phyloP scores from a whole-genome alignment of 2,113 vertebrate species.

The Arvicanthis niloticus region DNA sequence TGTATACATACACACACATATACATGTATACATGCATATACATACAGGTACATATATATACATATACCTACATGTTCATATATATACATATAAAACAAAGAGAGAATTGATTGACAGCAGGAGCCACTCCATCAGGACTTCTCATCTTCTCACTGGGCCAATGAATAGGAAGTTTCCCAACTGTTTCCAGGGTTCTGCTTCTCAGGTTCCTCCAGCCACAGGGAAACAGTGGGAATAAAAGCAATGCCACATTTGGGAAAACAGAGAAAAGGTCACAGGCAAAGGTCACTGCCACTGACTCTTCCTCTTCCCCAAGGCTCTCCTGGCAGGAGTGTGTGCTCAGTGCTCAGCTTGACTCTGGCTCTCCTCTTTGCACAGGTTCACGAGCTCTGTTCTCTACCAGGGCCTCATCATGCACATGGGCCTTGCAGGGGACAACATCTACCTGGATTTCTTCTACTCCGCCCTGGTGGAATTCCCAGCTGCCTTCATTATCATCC shows the following conservation, averaged over 20 bases:
- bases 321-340: accelerated
- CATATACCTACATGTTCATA: neutral
- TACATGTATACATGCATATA: neutral
- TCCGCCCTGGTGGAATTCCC: conserved; percentile 89
- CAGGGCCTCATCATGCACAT: conserved; percentile 91
- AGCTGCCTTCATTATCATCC: conserved; percentile 84
- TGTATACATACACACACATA: neutral
- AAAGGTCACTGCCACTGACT: accelerated
- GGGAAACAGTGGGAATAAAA: neutral
- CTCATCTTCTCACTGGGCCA: neutral
- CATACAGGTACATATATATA: neutral
- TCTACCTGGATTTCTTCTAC: conserved; percentile 89
- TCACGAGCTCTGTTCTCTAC: conserved; percentile 87
- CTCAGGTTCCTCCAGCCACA: neutral
- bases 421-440: conserved; percentile 82
- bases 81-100: neutral
- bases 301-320: neutral
- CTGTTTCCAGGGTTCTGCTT: neutral
- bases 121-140: neutral
- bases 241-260: neutral
- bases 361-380: conserved; percentile 83
- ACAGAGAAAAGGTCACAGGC: neutral
- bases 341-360: neutral
- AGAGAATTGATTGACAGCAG: neutral
- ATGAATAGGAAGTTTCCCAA: neutral